These are phyloP conservation scores for Glareola pratincola DNA, from an alignment of 2,113 vertebrate species.

Conservation along the genomic window DNA sequence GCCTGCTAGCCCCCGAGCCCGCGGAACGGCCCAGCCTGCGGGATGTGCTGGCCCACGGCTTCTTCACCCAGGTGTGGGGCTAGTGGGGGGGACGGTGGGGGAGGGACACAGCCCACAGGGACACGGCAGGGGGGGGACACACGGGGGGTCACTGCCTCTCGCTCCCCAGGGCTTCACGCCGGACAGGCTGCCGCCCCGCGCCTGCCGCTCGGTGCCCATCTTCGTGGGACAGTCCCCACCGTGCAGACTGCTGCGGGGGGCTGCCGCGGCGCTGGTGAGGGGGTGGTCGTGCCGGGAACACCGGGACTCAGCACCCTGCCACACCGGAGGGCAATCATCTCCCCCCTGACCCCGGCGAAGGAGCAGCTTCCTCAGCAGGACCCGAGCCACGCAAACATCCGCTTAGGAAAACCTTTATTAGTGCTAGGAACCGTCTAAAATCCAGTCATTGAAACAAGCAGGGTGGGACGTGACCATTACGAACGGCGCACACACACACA, in stretches of 20 bases:
- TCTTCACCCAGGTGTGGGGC: conserved; percentile 65
- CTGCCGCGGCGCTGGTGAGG: neutral
- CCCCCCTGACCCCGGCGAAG: neutral
- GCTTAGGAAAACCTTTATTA: conserved; percentile 36
- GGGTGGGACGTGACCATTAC: neutral
- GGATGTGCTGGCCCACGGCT: conserved; percentile 36
- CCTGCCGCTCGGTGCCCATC: conserved; percentile 43
- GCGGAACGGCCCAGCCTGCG: conserved; percentile 33
- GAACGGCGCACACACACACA: neutral
- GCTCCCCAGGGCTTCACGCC: conserved; percentile 63
- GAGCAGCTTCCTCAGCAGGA: neutral
- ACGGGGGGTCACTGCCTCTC: neutral
- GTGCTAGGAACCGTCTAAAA: conserved; percentile 3
- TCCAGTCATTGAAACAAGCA: neutral
- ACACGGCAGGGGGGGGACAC: neutral
- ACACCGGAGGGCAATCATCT: neutral
- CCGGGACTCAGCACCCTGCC: neutral
- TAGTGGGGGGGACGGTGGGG: accelerated
- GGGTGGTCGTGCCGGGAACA: neutral
- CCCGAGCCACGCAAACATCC: accelerated
- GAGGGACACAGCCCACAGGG: accelerated
- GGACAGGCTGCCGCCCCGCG: neutral
- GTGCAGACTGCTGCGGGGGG: conserved; percentile 27
- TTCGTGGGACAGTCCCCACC: neutral
- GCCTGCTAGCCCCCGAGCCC: conserved; percentile 46